These are phyloP conservation scores for Crotalus tigris DNA, from an alignment of 2,113 vertebrate genomes.

Conservation along the genomic window DNA sequence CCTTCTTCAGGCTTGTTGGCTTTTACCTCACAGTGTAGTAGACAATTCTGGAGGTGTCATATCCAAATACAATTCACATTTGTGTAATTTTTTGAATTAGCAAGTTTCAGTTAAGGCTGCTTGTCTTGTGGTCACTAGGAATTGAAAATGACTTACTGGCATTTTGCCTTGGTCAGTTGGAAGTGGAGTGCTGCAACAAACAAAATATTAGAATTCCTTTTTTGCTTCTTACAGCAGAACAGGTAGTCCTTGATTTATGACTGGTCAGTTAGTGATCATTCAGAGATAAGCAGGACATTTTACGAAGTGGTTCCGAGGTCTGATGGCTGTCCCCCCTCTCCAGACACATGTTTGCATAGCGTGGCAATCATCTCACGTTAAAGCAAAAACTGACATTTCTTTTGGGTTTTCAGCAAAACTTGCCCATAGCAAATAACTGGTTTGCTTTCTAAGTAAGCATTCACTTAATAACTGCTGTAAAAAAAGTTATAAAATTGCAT, in stretches of 20 bases:
- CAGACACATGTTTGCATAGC: not conserved
- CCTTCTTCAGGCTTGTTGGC: not conserved
- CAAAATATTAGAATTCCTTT: not conserved
- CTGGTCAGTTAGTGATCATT: not conserved
- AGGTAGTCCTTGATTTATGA: not conserved
- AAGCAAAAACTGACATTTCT: not conserved
- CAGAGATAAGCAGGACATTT: not conserved
- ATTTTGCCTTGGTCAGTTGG: not conserved
- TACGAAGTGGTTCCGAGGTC: not conserved
- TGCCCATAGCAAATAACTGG: not conserved
- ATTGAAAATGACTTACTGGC: not conserved
- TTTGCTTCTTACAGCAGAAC: not conserved
- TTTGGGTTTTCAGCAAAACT: not conserved
- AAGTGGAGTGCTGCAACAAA: not conserved
- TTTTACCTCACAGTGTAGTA: not conserved
- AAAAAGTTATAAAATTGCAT: not conserved
- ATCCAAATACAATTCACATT: not conserved
- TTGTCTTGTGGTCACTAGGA: not conserved
- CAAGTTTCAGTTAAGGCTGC: not conserved
- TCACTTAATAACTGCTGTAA: not conserved
- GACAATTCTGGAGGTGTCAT: not conserved
- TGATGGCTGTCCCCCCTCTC: not conserved
- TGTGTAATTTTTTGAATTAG: not conserved
- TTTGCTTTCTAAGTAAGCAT: not conserved
- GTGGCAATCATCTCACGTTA: not conserved